These are phyloP conservation scores for Sphaerophoria rueppellii DNA, from an alignment of 2,888 invertebrate species.

Conservation along the genomic window DNA sequence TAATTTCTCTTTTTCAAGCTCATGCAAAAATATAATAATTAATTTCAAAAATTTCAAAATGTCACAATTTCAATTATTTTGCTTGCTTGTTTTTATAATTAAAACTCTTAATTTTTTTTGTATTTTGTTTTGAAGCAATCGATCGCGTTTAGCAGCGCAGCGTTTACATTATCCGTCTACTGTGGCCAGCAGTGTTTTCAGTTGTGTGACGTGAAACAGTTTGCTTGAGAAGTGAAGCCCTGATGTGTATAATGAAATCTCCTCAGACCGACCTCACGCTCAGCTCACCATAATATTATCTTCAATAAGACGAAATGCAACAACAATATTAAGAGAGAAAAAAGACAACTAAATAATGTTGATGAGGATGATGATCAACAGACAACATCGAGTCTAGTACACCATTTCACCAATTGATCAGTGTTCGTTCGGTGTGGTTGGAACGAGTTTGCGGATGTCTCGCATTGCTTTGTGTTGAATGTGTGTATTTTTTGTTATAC, in stretches of 20 bases:
- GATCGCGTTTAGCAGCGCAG: constrained; percentile 43
- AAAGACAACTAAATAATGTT: constrained; percentile 18
- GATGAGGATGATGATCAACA: constrained; percentile 35
- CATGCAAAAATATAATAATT: constrained; percentile 8
- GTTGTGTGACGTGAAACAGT: constrained; percentile 64
- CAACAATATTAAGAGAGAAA: constrained; percentile 22
- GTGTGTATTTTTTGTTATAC: constrained; percentile 25
- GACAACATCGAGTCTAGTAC: not conserved
- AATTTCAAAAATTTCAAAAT: constrained; percentile 8
- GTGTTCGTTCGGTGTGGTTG: constrained; percentile 20
- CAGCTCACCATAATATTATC: constrained; percentile 18
- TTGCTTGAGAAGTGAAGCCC: constrained; percentile 56
- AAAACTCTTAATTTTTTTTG: constrained; percentile 1
- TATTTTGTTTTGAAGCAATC: not conserved
- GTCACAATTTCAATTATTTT: constrained; percentile 17
- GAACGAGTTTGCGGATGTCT: constrained; percentile 65
- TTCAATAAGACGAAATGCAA: constrained; percentile 30
- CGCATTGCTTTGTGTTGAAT: constrained; percentile 3
- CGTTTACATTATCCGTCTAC: constrained; percentile 57
- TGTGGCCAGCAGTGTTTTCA: constrained; percentile 54
- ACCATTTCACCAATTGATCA: constrained; percentile 39
- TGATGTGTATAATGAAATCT: constrained; percentile 52
- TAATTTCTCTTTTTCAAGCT: constrained; percentile 16
- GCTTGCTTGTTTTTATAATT: not conserved
- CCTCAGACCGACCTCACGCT: constrained; percentile 31